Evolutionary conservation across 1,140 invertebrate species (phyloP).

Genomic region (Sinonovacula constricta): DNA sequence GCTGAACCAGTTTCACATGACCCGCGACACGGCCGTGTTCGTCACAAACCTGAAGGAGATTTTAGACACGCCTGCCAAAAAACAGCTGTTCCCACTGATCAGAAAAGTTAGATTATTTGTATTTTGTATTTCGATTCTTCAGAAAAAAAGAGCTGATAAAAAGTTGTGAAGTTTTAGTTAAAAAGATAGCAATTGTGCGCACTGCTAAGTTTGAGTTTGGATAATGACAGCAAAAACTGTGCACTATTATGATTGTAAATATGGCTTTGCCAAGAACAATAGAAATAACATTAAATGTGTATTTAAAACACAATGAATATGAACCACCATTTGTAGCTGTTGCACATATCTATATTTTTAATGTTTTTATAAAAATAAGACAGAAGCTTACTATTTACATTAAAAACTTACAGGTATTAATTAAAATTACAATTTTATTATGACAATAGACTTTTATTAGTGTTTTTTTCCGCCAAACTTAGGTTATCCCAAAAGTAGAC

Average conservation of each 20-base stretch:
- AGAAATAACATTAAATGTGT: too few species aligned
- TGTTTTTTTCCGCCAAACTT: too few species aligned
- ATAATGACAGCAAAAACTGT: not conserved
- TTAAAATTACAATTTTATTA: too few species aligned
- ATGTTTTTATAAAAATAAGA: too few species aligned
- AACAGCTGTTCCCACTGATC: slow-evolving; percentile 58
- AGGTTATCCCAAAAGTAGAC: slow-evolving; percentile 36
- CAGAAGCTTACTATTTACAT: too few species aligned
- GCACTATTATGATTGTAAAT: too few species aligned
- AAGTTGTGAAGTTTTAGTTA: slow-evolving; percentile 19
- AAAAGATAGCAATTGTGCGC: not conserved
- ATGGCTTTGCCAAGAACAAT: too few species aligned
- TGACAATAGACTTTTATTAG: too few species aligned
- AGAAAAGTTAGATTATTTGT: slow-evolving; percentile 60
- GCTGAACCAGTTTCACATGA: slow-evolving; percentile 55
- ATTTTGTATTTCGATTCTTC: slow-evolving; percentile 52
- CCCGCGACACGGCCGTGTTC: slow-evolving; percentile 46
- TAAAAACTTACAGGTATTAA: too few species aligned
- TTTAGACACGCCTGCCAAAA: slow-evolving; percentile 54
- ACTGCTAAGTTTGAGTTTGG: not conserved
- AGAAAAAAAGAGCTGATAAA: slow-evolving; percentile 33
- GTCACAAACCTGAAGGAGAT: slow-evolving; percentile 39
- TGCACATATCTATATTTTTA: too few species aligned
- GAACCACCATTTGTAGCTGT: too few species aligned
- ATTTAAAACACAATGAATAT: too few species aligned